Base-by-base conservation (phyloP, 2,888 invertebrate genomes). In the Pseudococcus viburni region DNA sequence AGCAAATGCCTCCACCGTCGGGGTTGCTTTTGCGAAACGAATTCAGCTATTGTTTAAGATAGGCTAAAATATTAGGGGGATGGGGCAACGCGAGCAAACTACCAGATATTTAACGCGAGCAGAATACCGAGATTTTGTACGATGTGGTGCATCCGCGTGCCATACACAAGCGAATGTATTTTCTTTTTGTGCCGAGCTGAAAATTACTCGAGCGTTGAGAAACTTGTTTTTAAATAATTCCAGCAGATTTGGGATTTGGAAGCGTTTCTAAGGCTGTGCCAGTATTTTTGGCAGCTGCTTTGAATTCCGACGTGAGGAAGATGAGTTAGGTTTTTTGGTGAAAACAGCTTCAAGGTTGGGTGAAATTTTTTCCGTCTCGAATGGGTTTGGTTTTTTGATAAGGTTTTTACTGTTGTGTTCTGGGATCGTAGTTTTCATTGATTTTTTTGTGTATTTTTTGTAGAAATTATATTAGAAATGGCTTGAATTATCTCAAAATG, bases 121-220 rank as follows among this genome's bases (percentile, higher is more conserved):
- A 22, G 64, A 64, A 64, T 64, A 22, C 22, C 3, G 64, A 64
- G 64, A 64, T 64, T 64, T 64, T 22, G 55, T 51, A 17, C 22
- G 19, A 64, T 11, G 12, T 3, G 64, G 22, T 64, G 64, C 64
- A 64, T 22, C 12, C 64, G 64, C 64, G 64, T 64, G 64, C 7
- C 19, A 64, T 8, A 22, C 19, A 64, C 19, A 64, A 64, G 59
- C 59, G 59, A 51, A 15, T 0, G 15, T 22, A 22, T 64, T 64
- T 8, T 64, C 64, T 64, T 64, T 64, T 59, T 59, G 59, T 22
- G 22, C 22, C 19, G 19, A 19, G 64, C 22, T 64, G 11, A 64
- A 64, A 64, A 64, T 64, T 64, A 64, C 64, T 64, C 64, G 64
- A 22, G 64, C 64, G 64, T 64, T 64, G 19, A 19, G 64, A 64